A percentile compares a stretch with the other conserved stretches of the same genome.
Evolutionary conservation across 2,888 invertebrate genomes (phyloP).

Genomic region (Nemoura dubitans): DNA sequence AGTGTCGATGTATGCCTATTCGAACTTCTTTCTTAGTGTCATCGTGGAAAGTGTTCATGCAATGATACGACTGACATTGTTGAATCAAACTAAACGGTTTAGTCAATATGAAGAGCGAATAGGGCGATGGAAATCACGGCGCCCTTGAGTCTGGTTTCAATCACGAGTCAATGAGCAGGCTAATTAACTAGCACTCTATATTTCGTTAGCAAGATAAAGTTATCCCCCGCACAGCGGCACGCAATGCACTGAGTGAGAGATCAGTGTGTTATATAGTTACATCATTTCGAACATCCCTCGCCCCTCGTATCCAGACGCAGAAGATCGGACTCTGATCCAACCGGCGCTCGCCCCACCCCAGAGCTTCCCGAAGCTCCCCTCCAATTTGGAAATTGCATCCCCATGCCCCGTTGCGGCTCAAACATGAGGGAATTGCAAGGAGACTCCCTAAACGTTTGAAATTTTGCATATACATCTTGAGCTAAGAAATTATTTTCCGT

Average conservation of each 20-base stretch:
- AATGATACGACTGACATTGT: not conserved
- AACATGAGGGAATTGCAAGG: too few relatives aligned
- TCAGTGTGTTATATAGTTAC: not conserved
- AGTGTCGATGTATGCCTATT: too few relatives aligned
- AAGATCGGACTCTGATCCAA: not conserved
- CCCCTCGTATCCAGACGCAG: not conserved
- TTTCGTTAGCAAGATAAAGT: conserved; percentile 5
- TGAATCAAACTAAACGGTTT: conserved; percentile 19
- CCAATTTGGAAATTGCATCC: conserved; percentile 23
- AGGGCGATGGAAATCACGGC: not conserved
- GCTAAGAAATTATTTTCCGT: too few relatives aligned
- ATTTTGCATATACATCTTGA: too few relatives aligned
- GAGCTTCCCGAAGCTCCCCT: not conserved
- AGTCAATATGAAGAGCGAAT: not conserved
- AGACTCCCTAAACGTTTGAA: too few relatives aligned
- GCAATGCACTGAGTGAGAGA: not conserved
- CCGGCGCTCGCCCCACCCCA: not conserved
- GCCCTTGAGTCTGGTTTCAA: conserved; percentile 7
- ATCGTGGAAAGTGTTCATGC: not conserved
- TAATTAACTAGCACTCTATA: conserved; percentile 37
- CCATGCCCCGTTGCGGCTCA: not conserved
- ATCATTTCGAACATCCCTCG: not conserved
- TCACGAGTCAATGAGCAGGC: conserved; percentile 33
- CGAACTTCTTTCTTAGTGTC: too few relatives aligned
- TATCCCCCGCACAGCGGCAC: not conserved